A percentile compares a stretch with the other conserved stretches of the same genome.
Evolutionary conservation across 2,797 vertebrate species (phyloP).

Genomic region (Sternotherus odoratus): DNA sequence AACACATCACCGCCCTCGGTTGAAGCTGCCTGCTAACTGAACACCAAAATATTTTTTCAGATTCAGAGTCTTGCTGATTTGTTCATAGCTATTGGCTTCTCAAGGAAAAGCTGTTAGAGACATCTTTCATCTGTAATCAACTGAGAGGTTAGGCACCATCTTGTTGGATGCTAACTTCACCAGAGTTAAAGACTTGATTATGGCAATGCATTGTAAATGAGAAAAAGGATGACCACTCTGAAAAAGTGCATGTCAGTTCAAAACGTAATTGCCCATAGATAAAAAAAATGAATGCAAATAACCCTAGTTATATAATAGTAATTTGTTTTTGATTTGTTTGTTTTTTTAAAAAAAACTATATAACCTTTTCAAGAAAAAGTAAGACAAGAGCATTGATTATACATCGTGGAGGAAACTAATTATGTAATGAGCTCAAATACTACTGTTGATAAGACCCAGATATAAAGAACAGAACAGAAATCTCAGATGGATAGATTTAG

Average conservation of each 20-base stretch:
- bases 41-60: accelerated
- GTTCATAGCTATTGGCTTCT: neutral
- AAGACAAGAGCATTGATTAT: neutral
- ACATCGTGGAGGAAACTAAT: neutral
- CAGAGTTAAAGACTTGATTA: neutral
- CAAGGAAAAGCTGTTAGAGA: neutral
- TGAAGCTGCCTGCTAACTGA: neutral
- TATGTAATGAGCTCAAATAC: constrained; percentile 42
- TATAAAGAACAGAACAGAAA: too few relatives aligned
- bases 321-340: too few relatives aligned
- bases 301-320: neutral
- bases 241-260: neutral
- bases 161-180: neutral
- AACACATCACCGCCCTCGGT: accelerated
- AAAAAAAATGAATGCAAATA: too few relatives aligned
- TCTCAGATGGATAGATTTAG: too few relatives aligned
- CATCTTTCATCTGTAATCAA: neutral
- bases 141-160: neutral
- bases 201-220: neutral
- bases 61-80: neutral
- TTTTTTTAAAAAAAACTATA: constrained; percentile 6
- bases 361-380: neutral
- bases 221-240: neutral
- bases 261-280: neutral
- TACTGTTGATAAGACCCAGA: neutral